phyloP scores from a whole-genome alignment of 2,888 invertebrate species.

The Pediacus dermestoides region DNA sequence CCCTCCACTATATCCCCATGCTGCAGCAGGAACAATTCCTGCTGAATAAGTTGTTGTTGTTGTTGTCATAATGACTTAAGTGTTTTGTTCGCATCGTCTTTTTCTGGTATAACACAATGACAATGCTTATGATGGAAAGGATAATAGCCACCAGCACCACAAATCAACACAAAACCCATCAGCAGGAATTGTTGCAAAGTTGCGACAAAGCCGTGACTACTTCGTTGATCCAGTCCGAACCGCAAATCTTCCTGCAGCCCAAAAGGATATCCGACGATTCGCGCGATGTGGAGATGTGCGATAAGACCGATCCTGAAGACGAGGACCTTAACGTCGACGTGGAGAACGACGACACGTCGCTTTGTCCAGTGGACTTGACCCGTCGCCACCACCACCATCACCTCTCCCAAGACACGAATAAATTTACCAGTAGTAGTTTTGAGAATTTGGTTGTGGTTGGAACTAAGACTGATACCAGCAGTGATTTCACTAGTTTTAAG shows the following conservation, averaged over 20 bases:
- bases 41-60: too few species aligned
- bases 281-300: constrained; percentile 45
- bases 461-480: constrained; percentile 34
- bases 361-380: constrained; percentile 51
- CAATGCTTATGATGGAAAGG: constrained; percentile 54
- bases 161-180: constrained; percentile 25
- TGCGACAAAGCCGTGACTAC: constrained; percentile 31
- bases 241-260: constrained; percentile 42
- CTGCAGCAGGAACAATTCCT: too few species aligned
- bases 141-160: constrained; percentile 38
- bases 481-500: constrained; percentile 39
- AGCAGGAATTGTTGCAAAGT: constrained; percentile 25
- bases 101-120: constrained; percentile 48
- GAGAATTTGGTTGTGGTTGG: constrained; percentile 35
- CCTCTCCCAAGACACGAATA: too few species aligned
- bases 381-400: constrained; percentile 44
- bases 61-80: too few species aligned
- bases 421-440: constrained; percentile 40
- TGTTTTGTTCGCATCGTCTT: background rate
- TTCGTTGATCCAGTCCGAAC: constrained; percentile 31
- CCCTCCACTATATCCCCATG: constrained; percentile 24
- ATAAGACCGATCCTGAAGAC: constrained; percentile 32
- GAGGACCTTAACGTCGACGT: constrained; percentile 47
- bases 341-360: constrained; percentile 45
- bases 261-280: constrained; percentile 47